Percentiles rank a stretch among this genome's conserved stretches.
Evolutionary conservation across 2,797 vertebrate genomes (phyloP).

Genomic region (Sebastes kiyomatsui): DNA sequence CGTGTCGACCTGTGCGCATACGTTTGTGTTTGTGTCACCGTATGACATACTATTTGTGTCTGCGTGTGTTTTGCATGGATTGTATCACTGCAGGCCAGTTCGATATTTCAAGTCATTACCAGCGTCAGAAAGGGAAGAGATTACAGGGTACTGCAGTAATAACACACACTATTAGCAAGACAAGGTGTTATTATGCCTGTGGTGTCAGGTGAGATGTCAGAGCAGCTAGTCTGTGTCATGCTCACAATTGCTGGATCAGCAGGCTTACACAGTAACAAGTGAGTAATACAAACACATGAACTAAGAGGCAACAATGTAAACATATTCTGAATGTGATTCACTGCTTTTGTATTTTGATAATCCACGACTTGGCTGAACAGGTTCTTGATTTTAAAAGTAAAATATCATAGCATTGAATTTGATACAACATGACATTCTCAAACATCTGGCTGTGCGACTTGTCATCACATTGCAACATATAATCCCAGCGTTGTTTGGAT

Average conservation of each 20-base stretch:
- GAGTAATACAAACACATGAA: slow-evolving; percentile 58
- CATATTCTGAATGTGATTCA: slow-evolving; percentile 19
- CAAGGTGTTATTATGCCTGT: slow-evolving; percentile 81
- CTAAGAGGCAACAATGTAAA: slow-evolving; percentile 17
- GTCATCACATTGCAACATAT: slow-evolving; percentile 35
- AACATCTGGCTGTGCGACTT: slow-evolving; percentile 27
- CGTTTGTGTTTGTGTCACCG: slow-evolving; percentile 31
- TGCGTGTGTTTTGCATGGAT: slow-evolving; percentile 31
- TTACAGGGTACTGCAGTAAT: slow-evolving; percentile 79
- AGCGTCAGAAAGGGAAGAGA: slow-evolving; percentile 74
- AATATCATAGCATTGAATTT: background rate
- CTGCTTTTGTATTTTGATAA: background rate
- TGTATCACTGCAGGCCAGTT: slow-evolving; percentile 64
- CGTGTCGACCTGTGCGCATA: background rate
- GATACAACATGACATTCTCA: slow-evolving; percentile 12
- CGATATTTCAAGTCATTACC: slow-evolving; percentile 74
- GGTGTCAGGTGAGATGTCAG: slow-evolving; percentile 80
- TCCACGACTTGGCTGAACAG: background rate
- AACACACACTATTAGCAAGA: slow-evolving; percentile 80
- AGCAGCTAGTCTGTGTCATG: slow-evolving; percentile 61
- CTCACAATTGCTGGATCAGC: slow-evolving; percentile 67
- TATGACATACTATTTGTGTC: slow-evolving; percentile 71
- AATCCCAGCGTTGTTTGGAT: slow-evolving; percentile 48
- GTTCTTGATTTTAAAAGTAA: background rate
- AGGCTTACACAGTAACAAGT: slow-evolving; percentile 51